Conservation (phyloP, 2,113 vertebrate species). For the Pelecanoides urinatrix region DNA sequence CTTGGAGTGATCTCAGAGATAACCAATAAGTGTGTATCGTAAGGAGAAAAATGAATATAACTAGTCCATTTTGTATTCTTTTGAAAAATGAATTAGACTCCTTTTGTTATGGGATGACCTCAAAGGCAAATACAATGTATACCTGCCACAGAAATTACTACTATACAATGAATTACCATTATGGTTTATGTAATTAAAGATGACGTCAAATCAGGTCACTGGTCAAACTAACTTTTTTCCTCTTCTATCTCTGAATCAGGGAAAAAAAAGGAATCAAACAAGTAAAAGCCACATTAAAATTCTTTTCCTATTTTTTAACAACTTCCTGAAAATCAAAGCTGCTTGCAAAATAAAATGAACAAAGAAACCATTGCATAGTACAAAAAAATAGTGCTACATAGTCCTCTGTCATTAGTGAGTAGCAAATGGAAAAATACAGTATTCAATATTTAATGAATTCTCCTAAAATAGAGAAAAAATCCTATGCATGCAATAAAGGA, state of each 20-base stretch:
- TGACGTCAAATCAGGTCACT: neutral
- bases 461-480: neutral
- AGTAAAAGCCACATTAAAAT: neutral
- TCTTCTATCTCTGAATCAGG: neutral
- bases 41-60: neutral
- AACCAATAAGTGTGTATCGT: neutral
- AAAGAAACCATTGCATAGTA: neutral
- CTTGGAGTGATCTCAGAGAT: neutral
- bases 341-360: neutral
- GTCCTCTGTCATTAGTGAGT: neutral
- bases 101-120: neutral
- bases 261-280: neutral
- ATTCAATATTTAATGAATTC: neutral
- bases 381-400: neutral
- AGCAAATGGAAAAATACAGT: neutral
- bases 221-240: neutral
- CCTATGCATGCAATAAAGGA: neutral
- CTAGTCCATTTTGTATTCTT: neutral
- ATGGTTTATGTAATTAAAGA: neutral
- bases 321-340: neutral
- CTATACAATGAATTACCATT: neutral
- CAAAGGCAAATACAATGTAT: neutral
- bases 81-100: neutral
- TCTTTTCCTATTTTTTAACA: neutral
- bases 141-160: neutral